phyloP scores from a whole-genome alignment of 2,888 invertebrate species.

The Acanthopleura granulata region DNA sequence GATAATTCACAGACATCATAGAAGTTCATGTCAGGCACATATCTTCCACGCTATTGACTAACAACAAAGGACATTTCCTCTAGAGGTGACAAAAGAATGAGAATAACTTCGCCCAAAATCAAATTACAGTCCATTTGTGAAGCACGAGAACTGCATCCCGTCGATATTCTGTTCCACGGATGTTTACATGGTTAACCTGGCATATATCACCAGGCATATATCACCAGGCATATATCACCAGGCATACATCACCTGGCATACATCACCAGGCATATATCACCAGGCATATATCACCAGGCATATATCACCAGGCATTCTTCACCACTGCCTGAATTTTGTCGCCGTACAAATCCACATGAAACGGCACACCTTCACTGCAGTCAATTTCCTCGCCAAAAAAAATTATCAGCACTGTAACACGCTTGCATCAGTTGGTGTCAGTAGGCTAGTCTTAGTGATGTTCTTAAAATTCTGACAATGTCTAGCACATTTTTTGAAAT shows the following conservation, averaged over 20 bases:
- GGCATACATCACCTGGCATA: neutral
- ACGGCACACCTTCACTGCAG: conserved; percentile 6
- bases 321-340: conserved; percentile 8
- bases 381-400: conserved; percentile 21
- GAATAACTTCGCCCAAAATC: neutral
- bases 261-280: too few species aligned
- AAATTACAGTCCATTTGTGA: conserved; percentile 7
- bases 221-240: neutral
- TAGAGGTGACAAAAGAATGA: neutral
- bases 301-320: neutral
- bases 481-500: conserved; percentile 21
- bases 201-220: neutral
- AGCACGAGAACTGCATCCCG: neutral
- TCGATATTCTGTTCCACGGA: conserved; percentile 2
- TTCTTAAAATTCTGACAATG: conserved; percentile 21
- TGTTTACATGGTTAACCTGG: neutral
- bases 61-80: neutral
- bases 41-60: neutral
- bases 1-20: conserved; percentile 7
- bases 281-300: too few species aligned
- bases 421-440: conserved; percentile 22
- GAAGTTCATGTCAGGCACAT: conserved; percentile 17
- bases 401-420: conserved; percentile 11
- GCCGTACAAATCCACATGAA: conserved; percentile 2
- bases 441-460: conserved; percentile 18